These are phyloP conservation scores for Oceanodroma tethys DNA, from an alignment of 2,113 vertebrate species.

Conservation along the genomic window DNA sequence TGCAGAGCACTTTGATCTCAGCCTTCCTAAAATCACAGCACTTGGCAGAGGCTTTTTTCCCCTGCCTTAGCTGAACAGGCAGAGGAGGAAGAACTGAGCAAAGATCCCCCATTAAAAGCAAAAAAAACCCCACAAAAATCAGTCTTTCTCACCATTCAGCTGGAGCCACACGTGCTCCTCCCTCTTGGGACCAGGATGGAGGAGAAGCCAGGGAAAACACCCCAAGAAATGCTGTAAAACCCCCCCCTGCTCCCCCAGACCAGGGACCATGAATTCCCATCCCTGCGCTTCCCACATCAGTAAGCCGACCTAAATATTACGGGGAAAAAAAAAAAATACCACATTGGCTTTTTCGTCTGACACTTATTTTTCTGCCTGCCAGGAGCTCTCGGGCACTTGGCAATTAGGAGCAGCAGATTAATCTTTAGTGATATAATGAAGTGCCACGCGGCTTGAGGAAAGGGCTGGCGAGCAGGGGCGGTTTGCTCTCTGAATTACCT, in stretches of 20 bases:
- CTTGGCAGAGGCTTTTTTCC: neutral
- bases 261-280: neutral
- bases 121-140: neutral
- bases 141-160: neutral
- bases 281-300: neutral
- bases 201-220: neutral
- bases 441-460: neutral
- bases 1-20: neutral
- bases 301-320: neutral
- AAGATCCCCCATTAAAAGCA: neutral
- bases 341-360: neutral
- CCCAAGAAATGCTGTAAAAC: neutral
- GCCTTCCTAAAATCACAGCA: neutral
- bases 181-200: neutral
- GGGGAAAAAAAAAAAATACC: neutral
- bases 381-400: neutral
- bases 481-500: neutral
- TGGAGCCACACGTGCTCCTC: neutral
- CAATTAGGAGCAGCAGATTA: conserved; percentile 27
- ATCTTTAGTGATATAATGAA: conserved; percentile 42
- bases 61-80: neutral
- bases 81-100: neutral
- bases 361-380: neutral
- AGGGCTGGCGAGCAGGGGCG: neutral
- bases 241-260: neutral